Percentiles rank a stretch among this genome's conserved stretches.
Evolutionary conservation across 2,797 vertebrate species (phyloP).

Genomic region (Crax fasciolata): DNA sequence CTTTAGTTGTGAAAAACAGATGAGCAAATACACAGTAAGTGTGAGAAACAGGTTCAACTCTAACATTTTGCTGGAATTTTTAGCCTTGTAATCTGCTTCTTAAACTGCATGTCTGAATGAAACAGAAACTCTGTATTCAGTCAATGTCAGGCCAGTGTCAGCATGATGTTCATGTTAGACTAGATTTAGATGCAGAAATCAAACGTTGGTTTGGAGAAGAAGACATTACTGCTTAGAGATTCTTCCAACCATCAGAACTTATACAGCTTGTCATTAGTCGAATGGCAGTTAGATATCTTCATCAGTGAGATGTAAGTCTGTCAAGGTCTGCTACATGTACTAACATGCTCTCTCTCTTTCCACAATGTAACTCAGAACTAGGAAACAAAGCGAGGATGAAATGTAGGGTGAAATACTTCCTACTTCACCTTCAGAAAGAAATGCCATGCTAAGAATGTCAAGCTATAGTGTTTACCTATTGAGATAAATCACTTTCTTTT

Average conservation of each 20-base stretch:
- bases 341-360: neutral
- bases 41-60: neutral
- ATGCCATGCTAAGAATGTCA: neutral
- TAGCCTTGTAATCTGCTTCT: neutral
- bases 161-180: neutral
- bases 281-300: neutral
- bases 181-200: constrained; percentile 26
- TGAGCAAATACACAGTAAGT: rapidly evolving
- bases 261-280: neutral
- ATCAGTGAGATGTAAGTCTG: neutral
- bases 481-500: neutral
- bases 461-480: neutral
- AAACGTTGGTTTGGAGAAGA: neutral
- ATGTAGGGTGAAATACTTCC: neutral
- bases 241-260: neutral
- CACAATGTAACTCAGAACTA: neutral
- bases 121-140: constrained; percentile 32
- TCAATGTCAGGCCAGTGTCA: neutral
- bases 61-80: neutral
- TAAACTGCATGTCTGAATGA: constrained; percentile 12
- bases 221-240: neutral
- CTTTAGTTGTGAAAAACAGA: constrained; percentile 30
- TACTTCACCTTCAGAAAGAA: neutral
- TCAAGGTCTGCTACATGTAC: neutral
- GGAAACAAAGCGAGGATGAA: neutral